A percentile compares a stretch with the other conserved stretches of the same genome.
Conservation (phyloP, 64 coral and sea anemone genomes). For the Stichodactyla mertensii region DNA sequence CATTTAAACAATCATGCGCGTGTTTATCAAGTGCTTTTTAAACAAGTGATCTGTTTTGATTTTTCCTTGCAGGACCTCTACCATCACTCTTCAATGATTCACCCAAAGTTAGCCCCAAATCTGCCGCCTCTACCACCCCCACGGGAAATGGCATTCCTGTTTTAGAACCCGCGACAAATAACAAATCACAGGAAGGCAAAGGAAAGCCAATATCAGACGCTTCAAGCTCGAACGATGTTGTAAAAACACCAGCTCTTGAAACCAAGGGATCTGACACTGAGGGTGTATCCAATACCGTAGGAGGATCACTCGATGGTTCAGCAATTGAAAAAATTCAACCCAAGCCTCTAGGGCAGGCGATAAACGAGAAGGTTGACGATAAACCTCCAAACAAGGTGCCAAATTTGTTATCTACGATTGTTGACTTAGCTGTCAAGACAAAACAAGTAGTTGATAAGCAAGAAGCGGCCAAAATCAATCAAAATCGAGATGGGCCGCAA, state of each 20-base stretch:
- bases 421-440: background rate
- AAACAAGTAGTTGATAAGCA: background rate
- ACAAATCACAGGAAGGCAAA: background rate
- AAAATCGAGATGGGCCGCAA: background rate
- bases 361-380: background rate
- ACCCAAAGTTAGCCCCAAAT: background rate
- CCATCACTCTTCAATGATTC: background rate
- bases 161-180: background rate
- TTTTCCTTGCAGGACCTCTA: background rate
- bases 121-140: constrained; percentile 5
- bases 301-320: background rate
- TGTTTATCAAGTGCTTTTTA: too few relatives aligned
- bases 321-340: background rate
- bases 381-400: background rate
- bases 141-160: constrained; percentile 19
- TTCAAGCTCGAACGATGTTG: background rate
- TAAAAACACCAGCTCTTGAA: background rate
- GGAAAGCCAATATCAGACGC: background rate
- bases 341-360: background rate
- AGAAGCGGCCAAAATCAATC: background rate
- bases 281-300: background rate
- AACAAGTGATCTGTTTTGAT: background rate
- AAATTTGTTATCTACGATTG: background rate
- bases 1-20: background rate
- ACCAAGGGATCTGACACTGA: background rate